Base-by-base conservation (phyloP, 2,797 vertebrate species). In the Girardinus metallicus region DNA sequence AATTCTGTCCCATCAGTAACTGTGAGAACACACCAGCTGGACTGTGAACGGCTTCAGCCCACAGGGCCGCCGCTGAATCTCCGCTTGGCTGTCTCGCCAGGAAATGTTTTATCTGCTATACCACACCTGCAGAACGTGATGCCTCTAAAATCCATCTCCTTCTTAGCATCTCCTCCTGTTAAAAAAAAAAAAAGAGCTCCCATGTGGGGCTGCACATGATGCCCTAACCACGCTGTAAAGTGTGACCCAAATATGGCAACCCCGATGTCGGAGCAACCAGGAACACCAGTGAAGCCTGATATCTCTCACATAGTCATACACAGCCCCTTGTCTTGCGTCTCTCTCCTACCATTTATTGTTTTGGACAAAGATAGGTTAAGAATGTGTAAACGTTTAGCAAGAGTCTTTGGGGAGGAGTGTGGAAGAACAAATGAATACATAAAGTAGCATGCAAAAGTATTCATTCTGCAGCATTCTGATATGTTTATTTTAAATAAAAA, bases 171-270 rank as follows among this genome's bases (percentile, higher is more conserved):
- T 62, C 74, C 75, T 76, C 83, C 79, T 76, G 85, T 83, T 87
- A 87, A 51, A 51, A 51, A 43, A 41, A 43, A 43, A 43, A 88
- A 83, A 83, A 87, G 81, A 18, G 15, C 75, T 88, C 90, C 84
- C 89, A 43, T 5, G 79, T 16, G 77, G 88, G 79, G 81, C 83
- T 81, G 51, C 80, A 70, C 80, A 79, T 64, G 80, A 82, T 55
- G 80, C 80, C 83, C 84, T 76, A 86, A 86, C 85, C 80, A 46
- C 79, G 73, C 88, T 87, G 81, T 85, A 88, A 90, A 87, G 89
- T 76, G 84, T 94, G 94, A 94, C 94, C 93, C 89, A 95, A 90
- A 92, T 94, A 83, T 75, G 71, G 89, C 83, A 76, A 86, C 84
- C 12, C 72, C 80, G 53, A 81, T 75, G 7, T 87, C 82, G 72